phyloP scores from a whole-genome alignment of 2,113 vertebrate genomes.

The Platysternon megacephalum region DNA sequence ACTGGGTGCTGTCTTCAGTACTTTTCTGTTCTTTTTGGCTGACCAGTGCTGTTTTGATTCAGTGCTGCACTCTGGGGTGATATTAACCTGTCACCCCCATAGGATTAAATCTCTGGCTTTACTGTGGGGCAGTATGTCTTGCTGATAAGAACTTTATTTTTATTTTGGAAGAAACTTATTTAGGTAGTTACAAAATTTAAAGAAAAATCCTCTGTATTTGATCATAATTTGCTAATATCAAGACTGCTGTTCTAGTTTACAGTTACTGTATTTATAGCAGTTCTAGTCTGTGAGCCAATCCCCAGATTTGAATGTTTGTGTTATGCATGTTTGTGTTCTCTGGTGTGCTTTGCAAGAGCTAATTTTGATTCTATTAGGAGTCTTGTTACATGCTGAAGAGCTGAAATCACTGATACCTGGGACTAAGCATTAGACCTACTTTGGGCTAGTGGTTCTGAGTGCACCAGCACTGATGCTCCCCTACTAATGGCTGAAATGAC shows the following conservation, averaged over 20 bases:
- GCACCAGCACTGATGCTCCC: too few species aligned
- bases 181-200: background rate
- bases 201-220: background rate
- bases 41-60: slow-evolving; percentile 7
- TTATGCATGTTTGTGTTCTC: too few species aligned
- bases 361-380: too few species aligned
- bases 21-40: slow-evolving; percentile 53
- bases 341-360: too few species aligned
- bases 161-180: slow-evolving; percentile 23
- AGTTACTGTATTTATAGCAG: background rate
- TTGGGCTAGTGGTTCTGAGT: too few species aligned
- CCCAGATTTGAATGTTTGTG: too few species aligned
- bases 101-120: background rate
- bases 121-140: background rate
- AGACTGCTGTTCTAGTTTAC: background rate
- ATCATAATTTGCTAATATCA: background rate
- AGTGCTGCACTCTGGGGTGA: background rate
- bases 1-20: slow-evolving; percentile 52
- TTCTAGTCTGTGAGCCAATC: background rate
- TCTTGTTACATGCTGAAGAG: too few species aligned
- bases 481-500: too few species aligned
- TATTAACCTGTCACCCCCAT: background rate
- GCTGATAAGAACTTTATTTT: background rate
- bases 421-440: too few species aligned
- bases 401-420: too few species aligned